These are phyloP conservation scores for Andrena haemorrhoa DNA, from an alignment of 2,888 invertebrate species.

Conservation along the genomic window DNA sequence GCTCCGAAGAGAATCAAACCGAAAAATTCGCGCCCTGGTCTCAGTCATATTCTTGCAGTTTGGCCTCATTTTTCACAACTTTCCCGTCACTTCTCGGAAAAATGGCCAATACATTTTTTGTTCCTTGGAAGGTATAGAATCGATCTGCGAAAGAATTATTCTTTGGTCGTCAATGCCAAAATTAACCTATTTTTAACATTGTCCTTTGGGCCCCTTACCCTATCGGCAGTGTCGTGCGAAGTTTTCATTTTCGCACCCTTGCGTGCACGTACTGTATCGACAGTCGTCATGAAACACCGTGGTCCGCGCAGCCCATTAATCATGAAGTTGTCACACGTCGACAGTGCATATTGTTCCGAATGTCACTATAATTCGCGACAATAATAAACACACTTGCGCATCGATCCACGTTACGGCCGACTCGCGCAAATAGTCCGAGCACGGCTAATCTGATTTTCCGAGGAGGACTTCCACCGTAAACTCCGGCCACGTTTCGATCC, in stretches of 20 bases:
- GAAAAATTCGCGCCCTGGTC: too few species aligned
- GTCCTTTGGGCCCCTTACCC: too few species aligned
- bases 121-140: too few species aligned
- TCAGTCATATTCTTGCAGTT: too few species aligned
- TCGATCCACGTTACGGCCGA: conserved; percentile 13
- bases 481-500: background rate
- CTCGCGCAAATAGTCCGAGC: background rate
- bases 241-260: conserved; percentile 13
- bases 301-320: conserved; percentile 35
- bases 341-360: conserved; percentile 44
- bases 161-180: too few species aligned
- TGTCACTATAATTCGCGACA: conserved; percentile 43
- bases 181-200: too few species aligned
- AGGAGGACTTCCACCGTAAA: background rate
- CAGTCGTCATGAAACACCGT: conserved; percentile 34
- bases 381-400: conserved; percentile 39
- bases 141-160: too few species aligned
- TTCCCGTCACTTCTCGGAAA: too few species aligned
- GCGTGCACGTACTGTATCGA: conserved; percentile 3
- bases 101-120: too few species aligned
- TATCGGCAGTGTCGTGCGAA: conserved; percentile 3
- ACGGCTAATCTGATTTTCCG: background rate
- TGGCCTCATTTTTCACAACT: too few species aligned
- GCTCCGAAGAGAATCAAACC: too few species aligned
- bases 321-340: conserved; percentile 41